A percentile compares a stretch with the other conserved stretches of the same genome.
Conservation (phyloP, 2,888 invertebrate genomes). For the Tinea semifulvella region DNA sequence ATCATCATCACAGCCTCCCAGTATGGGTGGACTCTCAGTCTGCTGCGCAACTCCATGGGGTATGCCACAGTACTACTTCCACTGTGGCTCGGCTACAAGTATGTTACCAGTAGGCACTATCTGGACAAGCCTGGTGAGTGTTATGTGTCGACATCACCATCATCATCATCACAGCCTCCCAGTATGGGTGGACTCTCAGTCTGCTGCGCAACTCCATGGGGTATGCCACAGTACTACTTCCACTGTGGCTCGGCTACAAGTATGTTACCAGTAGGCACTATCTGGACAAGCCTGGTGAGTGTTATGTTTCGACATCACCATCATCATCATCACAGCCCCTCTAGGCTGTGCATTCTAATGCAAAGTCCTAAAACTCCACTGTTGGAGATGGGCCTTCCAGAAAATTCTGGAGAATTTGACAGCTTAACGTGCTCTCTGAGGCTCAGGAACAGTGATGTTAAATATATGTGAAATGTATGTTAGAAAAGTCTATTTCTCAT, state of each 20-base stretch:
- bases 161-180: constrained; percentile 33
- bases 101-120: constrained; percentile 80
- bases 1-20: constrained; percentile 40
- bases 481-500: no score
- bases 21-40: constrained; percentile 79
- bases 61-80: constrained; percentile 91
- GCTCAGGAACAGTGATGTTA: no score
- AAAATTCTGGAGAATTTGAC: no score
- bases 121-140: constrained; percentile 78
- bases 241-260: constrained; percentile 83
- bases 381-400: no score
- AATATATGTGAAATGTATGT: no score
- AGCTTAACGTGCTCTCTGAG: no score
- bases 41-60: constrained; percentile 83
- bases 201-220: constrained; percentile 84
- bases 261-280: constrained; percentile 82
- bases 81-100: constrained; percentile 83
- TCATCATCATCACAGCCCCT: no score
- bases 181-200: constrained; percentile 79
- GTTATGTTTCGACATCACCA: no score
- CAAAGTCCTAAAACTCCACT: no score
- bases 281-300: constrained; percentile 77
- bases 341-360: no score
- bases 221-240: constrained; percentile 88
- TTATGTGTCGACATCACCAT: no score